phyloP scores from a whole-genome alignment of 1,140 invertebrate genomes.

The Panagrolaimus sp. region DNA sequence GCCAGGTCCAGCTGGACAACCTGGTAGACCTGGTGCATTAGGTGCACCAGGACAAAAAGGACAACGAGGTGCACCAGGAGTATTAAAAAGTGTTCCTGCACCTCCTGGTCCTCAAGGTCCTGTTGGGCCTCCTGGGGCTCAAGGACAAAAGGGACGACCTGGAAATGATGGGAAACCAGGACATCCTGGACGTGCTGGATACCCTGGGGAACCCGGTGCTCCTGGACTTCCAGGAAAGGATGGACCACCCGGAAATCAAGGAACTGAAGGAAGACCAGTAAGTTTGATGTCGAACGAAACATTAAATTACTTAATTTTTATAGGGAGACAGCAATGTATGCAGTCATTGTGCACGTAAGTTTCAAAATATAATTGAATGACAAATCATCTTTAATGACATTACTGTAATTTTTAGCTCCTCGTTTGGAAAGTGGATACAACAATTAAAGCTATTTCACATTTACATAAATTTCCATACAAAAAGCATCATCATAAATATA shows the following conservation, averaged over 20 bases:
- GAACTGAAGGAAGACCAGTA: background rate
- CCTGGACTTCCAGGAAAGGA: background rate
- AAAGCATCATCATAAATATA: too few relatives aligned
- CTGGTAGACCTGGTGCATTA: conserved; percentile 24
- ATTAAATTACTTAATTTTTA: conserved; percentile 3
- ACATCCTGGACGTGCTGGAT: background rate
- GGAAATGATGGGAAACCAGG: conserved; percentile 15
- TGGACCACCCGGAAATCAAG: background rate
- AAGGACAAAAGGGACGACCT: conserved; percentile 14
- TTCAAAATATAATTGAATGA: background rate
- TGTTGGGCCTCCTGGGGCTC: conserved; percentile 26
- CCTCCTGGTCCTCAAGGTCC: conserved; percentile 23
- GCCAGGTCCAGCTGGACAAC: conserved; percentile 16
- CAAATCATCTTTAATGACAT: background rate
- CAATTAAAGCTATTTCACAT: background rate
- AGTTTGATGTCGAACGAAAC: background rate
- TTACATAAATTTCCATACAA: too few relatives aligned
- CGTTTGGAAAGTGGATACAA: conserved; percentile 11
- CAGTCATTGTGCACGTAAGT: conserved; percentile 16
- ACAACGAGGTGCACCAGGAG: conserved; percentile 23
- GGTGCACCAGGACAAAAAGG: conserved; percentile 25
- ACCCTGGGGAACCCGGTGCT: background rate
- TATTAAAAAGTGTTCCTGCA: conserved; percentile 24
- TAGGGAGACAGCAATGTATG: background rate
- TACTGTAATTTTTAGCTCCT: conserved; percentile 13